phyloP scores from a whole-genome alignment of 2,888 invertebrate genomes.

The Anaspis maculata region DNA sequence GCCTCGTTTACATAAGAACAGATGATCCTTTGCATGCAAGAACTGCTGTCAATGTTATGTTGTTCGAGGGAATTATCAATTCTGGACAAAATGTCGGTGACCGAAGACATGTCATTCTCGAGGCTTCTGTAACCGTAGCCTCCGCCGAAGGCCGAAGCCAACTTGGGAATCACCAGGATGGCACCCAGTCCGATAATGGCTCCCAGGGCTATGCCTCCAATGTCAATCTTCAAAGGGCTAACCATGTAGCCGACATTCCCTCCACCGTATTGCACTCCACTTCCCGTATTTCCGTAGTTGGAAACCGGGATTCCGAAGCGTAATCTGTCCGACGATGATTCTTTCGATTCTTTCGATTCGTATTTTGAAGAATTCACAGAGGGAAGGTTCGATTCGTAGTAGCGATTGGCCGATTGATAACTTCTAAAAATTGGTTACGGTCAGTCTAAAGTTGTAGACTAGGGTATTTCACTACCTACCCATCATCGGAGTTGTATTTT shows the following conservation, averaged over 20 bases:
- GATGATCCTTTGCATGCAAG: slow-evolving; percentile 61
- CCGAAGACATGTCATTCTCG: slow-evolving; percentile 42
- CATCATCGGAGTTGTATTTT: slow-evolving; percentile 31
- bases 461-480: slow-evolving; percentile 29
- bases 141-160: slow-evolving; percentile 61
- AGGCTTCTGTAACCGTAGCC: slow-evolving; percentile 59
- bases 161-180: slow-evolving; percentile 69
- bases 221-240: slow-evolving; percentile 69
- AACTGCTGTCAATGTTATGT: slow-evolving; percentile 63
- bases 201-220: slow-evolving; percentile 73
- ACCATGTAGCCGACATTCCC: slow-evolving; percentile 51
- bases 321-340: slow-evolving; percentile 36
- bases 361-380: slow-evolving; percentile 4
- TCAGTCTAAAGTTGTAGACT: too few species aligned
- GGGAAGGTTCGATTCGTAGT: slow-evolving; percentile 33
- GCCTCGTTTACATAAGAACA: slow-evolving; percentile 68
- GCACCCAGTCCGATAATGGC: slow-evolving; percentile 75
- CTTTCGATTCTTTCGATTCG: slow-evolving; percentile 22
- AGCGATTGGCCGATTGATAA: slow-evolving; percentile 41
- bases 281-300: slow-evolving; percentile 47
- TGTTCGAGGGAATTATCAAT: slow-evolving; percentile 58
- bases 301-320: slow-evolving; percentile 45
- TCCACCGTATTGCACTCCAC: slow-evolving; percentile 34
- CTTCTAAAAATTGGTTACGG: too few species aligned
- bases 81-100: slow-evolving; percentile 56